Percentiles rank a stretch among this genome's conserved stretches.
Conservation (phyloP, 2,888 invertebrate species). For the Nowickia ferox region DNA sequence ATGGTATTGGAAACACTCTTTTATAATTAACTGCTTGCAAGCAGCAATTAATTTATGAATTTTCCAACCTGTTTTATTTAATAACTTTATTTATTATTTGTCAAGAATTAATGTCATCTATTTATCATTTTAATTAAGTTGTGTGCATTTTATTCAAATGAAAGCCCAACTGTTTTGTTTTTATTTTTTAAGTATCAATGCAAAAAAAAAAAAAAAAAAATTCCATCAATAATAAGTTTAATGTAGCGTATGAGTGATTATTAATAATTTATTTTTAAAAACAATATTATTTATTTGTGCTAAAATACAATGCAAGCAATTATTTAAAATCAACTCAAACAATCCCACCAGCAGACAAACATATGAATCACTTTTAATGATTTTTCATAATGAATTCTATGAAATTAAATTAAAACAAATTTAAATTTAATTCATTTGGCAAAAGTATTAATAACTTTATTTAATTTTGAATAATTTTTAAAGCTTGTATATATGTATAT, state of each 20-base stretch:
- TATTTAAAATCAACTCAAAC: slow-evolving; percentile 24
- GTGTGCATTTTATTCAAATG: slow-evolving; percentile 3
- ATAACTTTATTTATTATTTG: slow-evolving; percentile 15
- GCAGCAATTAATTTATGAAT: neutral
- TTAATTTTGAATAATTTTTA: slow-evolving; percentile 39
- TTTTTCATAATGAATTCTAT: slow-evolving; percentile 48
- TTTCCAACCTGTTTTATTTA: neutral
- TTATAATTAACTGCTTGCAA: no score
- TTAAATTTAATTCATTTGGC: slow-evolving; percentile 60
- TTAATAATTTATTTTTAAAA: slow-evolving; percentile 72
- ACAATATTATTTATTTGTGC: slow-evolving; percentile 43
- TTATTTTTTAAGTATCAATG: neutral
- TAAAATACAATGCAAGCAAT: slow-evolving; percentile 39
- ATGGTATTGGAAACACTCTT: no score
- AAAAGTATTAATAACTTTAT: slow-evolving; percentile 67
- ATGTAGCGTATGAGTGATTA: slow-evolving; percentile 75
- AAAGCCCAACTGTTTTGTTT: neutral
- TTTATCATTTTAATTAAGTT: slow-evolving; percentile 18
- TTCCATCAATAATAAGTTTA: slow-evolving; percentile 73
- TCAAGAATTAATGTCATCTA: neutral
- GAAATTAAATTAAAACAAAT: slow-evolving; percentile 63
- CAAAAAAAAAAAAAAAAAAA: neutral
- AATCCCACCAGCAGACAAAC: slow-evolving; percentile 5
- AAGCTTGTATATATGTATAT: neutral
- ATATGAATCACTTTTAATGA: slow-evolving; percentile 56